phyloP scores from a whole-genome alignment of 2,888 invertebrate species.

The Drosophila rubida region DNA sequence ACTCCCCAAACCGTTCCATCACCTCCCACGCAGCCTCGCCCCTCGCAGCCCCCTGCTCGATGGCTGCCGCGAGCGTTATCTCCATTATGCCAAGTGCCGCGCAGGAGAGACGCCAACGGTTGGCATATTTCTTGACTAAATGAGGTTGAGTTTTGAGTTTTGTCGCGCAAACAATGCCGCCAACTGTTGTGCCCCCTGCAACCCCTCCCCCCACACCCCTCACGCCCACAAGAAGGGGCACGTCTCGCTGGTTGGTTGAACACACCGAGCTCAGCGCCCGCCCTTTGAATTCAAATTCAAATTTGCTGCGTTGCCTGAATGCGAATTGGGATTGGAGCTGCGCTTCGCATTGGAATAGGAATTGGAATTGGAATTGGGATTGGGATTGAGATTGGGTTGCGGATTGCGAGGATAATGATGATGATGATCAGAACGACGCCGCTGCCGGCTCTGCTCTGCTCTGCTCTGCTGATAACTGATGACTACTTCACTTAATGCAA shows the following conservation, averaged over 20 bases:
- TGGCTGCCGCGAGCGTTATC: constrained; percentile 35
- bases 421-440: constrained; percentile 39
- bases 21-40: background rate
- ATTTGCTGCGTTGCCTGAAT: constrained; percentile 77
- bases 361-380: constrained; percentile 22
- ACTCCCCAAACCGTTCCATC: background rate
- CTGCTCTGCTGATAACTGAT: constrained; percentile 70
- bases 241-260: constrained; percentile 54
- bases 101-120: constrained; percentile 48
- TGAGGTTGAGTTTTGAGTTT: constrained; percentile 77
- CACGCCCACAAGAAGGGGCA: background rate
- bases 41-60: background rate
- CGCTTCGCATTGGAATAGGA: constrained; percentile 18
- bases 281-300: constrained; percentile 73
- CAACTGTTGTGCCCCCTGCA: constrained; percentile 36
- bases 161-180: constrained; percentile 75
- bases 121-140: constrained; percentile 76
- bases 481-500: constrained; percentile 81
- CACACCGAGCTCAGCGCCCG: constrained; percentile 30
- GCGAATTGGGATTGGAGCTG: constrained; percentile 20
- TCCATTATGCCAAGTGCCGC: constrained; percentile 73
- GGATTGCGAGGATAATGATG: constrained; percentile 15
- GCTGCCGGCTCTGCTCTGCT: constrained; percentile 56
- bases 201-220: too few species aligned
- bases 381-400: constrained; percentile 5